A percentile compares a stretch with the other conserved stretches of the same genome.
phyloP scores from a whole-genome alignment of 92 coral and sea anemone genomes.

The Bergia sp. region DNA sequence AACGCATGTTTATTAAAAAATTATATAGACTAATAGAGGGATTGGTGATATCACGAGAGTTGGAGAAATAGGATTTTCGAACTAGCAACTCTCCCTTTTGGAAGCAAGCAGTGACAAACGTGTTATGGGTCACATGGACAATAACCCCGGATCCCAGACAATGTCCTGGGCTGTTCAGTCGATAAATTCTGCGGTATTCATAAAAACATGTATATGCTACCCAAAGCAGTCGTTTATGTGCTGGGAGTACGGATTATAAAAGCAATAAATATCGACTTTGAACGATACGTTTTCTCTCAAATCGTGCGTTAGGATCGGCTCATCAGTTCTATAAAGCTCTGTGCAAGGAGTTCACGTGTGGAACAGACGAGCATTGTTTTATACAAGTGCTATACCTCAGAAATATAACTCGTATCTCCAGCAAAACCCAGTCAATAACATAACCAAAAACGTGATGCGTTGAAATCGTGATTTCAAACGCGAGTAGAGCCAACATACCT shows the following conservation, averaged over 20 bases:
- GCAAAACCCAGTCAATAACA: background rate
- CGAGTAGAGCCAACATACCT: background rate
- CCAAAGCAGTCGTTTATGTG: background rate
- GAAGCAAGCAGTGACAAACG: constrained; percentile 20
- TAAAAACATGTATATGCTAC: background rate
- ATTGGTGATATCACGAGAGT: background rate
- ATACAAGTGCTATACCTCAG: background rate
- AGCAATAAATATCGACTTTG: constrained; percentile 2
- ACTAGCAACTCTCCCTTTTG: background rate
- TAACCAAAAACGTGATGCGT: no score
- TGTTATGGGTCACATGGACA: constrained; percentile 21
- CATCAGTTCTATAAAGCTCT: constrained; percentile 18
- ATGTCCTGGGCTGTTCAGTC: background rate
- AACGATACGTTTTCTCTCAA: background rate
- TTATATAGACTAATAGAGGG: background rate
- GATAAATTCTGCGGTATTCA: constrained; percentile 4
- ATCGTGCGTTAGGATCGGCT: background rate
- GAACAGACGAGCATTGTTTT: constrained; percentile 45
- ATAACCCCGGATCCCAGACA: constrained; percentile 23
- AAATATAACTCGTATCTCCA: background rate
- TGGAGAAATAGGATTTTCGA: background rate
- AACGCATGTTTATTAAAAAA: background rate
- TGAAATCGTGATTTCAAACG: background rate
- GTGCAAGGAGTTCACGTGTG: background rate
- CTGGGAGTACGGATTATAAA: background rate